A percentile compares a stretch with the other conserved stretches of the same genome.
These are phyloP conservation scores for Galemys pyrenaicus DNA, from an alignment of 2,113 vertebrate genomes.

Conservation along the genomic window DNA sequence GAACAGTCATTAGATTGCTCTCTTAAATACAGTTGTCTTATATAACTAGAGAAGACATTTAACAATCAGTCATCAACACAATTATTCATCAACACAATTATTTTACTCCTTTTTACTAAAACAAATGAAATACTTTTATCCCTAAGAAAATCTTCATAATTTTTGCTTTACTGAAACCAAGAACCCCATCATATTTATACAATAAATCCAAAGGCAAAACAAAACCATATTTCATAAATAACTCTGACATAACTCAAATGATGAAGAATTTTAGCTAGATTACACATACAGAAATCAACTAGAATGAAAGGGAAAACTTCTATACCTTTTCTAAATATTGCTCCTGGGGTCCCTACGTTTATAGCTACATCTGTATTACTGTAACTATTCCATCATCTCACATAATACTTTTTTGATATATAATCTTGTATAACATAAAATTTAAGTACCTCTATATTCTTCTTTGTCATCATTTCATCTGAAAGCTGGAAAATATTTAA, in stretches of 20 bases:
- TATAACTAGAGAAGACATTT: background rate
- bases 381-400: slow-evolving; percentile 17
- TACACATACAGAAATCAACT: background rate
- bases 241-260: slow-evolving; percentile 27
- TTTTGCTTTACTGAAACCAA: slow-evolving; percentile 23
- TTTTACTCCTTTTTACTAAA: background rate
- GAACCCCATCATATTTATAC: background rate
- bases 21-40: background rate
- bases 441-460: slow-evolving; percentile 77
- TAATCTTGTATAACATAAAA: slow-evolving; percentile 28
- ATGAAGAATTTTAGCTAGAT: slow-evolving; percentile 32
- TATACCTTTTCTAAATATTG: background rate
- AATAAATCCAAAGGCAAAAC: slow-evolving; percentile 38
- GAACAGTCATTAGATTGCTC: slow-evolving; percentile 25
- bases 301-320: background rate
- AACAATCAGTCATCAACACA: slow-evolving; percentile 4
- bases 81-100: background rate
- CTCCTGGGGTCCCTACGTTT: background rate
- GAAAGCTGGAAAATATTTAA: slow-evolving; percentile 74
- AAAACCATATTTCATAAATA: slow-evolving; percentile 5
- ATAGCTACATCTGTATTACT: background rate
- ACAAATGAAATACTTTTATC: background rate
- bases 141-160: background rate
- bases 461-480: slow-evolving; percentile 60
- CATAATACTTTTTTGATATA: background rate